A percentile compares a stretch with the other conserved stretches of the same genome.
phyloP scores from a whole-genome alignment of 2,888 invertebrate species.

The Philhelius pedissequus region DNA sequence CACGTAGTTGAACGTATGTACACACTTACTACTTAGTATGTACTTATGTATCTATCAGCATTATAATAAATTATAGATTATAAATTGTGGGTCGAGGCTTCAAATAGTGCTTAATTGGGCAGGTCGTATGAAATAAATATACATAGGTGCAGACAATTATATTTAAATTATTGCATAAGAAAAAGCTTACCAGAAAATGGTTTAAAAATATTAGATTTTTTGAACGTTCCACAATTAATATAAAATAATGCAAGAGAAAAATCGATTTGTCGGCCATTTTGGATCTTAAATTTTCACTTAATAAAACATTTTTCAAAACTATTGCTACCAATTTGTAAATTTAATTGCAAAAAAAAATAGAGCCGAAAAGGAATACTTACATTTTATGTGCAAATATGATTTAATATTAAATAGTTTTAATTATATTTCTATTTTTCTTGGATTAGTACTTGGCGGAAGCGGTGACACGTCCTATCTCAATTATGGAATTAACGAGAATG shows the following conservation, averaged over 20 bases:
- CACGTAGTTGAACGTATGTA: too few species aligned
- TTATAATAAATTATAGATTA: too few species aligned
- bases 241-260: conserved; percentile 17
- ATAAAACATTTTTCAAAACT: neutral
- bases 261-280: conserved; percentile 63
- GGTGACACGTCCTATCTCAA: conserved; percentile 28
- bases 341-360: neutral
- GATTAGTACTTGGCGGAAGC: neutral
- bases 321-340: neutral
- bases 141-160: too few species aligned
- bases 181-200: too few species aligned
- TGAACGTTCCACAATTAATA: neutral
- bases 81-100: too few species aligned
- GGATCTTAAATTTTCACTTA: neutral
- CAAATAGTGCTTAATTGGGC: too few species aligned
- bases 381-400: conserved; percentile 1
- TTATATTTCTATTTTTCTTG: neutral
- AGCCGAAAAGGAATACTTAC: conserved; percentile 17
- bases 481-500: conserved; percentile 43
- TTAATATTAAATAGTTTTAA: neutral
- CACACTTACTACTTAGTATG: too few species aligned
- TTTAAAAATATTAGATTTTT: neutral
- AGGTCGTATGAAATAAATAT: too few species aligned
- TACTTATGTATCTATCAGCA: too few species aligned
- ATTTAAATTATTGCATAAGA: neutral